Evolutionary conservation across 2,888 invertebrate species (phyloP).

Genomic region (Caenorhabditis sp.): DNA sequence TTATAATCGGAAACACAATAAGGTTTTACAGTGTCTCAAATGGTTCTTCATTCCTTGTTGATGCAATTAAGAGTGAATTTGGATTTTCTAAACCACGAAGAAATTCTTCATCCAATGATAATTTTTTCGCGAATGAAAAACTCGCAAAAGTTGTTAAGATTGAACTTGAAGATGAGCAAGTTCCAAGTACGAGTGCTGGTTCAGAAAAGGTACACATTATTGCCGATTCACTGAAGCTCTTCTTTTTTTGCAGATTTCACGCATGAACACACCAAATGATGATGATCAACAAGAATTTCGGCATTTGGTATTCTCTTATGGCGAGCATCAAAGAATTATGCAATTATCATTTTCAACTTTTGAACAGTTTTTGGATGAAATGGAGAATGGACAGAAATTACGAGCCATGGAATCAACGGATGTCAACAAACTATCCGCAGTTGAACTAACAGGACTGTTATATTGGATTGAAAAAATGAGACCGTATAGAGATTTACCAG

Average conservation of each 20-base stretch:
- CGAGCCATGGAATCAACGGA: slow-evolving; percentile 61
- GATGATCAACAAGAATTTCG: slow-evolving; percentile 36
- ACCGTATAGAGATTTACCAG: slow-evolving; percentile 53
- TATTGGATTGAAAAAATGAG: slow-evolving; percentile 66
- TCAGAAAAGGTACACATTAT: slow-evolving; percentile 9
- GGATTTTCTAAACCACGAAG: slow-evolving; percentile 22
- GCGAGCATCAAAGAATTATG: slow-evolving; percentile 61
- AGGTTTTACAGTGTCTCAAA: slow-evolving; percentile 1
- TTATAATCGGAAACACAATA: background rate
- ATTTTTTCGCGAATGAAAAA: slow-evolving; percentile 3
- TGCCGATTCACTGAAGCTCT: too few species aligned
- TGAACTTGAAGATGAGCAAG: slow-evolving; percentile 32
- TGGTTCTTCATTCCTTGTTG: slow-evolving; percentile 17
- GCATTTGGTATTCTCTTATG: slow-evolving; percentile 48
- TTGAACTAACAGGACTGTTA: slow-evolving; percentile 63
- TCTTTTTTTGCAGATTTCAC: slow-evolving; percentile 13
- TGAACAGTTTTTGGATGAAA: slow-evolving; percentile 54
- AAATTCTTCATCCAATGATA: slow-evolving; percentile 9
- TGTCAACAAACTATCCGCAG: slow-evolving; percentile 59
- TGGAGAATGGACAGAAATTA: slow-evolving; percentile 24
- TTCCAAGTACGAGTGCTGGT: slow-evolving; percentile 28
- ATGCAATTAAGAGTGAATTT: slow-evolving; percentile 31
- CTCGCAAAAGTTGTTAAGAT: slow-evolving; percentile 17
- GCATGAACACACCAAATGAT: slow-evolving; percentile 30
- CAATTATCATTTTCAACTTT: slow-evolving; percentile 55